Percentiles rank a stretch among this genome's conserved stretches.
phyloP scores from a whole-genome alignment of 2,113 vertebrate species.

The Delphinus delphis region DNA sequence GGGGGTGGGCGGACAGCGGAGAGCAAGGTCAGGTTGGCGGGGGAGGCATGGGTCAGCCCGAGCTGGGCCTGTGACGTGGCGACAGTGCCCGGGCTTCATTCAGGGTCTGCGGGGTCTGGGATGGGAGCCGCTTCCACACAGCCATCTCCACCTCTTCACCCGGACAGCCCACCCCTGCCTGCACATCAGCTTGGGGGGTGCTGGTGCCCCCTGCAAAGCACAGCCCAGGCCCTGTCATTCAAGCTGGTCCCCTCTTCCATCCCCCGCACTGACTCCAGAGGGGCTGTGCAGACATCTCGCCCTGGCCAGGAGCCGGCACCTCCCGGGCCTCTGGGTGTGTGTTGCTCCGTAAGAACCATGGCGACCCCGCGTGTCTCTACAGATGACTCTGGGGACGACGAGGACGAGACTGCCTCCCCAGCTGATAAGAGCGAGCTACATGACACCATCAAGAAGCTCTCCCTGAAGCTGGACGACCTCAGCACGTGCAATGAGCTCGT shows the following conservation, averaged over 20 bases:
- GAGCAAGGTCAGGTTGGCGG: background rate
- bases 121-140: background rate
- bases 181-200: fast-evolving
- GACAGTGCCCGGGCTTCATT: background rate
- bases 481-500: slow-evolving; percentile 97
- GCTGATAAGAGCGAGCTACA: slow-evolving; percentile 94
- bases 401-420: slow-evolving; percentile 92
- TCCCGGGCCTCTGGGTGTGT: background rate
- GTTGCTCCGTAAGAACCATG: slow-evolving; percentile 45
- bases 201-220: background rate
- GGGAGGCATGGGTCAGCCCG: background rate
- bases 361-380: slow-evolving; percentile 60
- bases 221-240: background rate
- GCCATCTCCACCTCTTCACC: background rate
- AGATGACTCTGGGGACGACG: slow-evolving; percentile 99
- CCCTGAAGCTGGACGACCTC: slow-evolving; percentile 95
- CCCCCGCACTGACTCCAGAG: background rate
- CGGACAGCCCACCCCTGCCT: background rate
- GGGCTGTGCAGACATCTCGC: fast-evolving
- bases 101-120: background rate
- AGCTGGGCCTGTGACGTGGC: fast-evolving
- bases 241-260: background rate
- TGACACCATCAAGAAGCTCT: slow-evolving; percentile 91
- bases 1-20: fast-evolving
- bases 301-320: too few relatives aligned